A percentile compares a stretch with the other conserved stretches of the same genome.
Conservation (phyloP, 2,113 vertebrate genomes). For the Eurystomus gularis region DNA sequence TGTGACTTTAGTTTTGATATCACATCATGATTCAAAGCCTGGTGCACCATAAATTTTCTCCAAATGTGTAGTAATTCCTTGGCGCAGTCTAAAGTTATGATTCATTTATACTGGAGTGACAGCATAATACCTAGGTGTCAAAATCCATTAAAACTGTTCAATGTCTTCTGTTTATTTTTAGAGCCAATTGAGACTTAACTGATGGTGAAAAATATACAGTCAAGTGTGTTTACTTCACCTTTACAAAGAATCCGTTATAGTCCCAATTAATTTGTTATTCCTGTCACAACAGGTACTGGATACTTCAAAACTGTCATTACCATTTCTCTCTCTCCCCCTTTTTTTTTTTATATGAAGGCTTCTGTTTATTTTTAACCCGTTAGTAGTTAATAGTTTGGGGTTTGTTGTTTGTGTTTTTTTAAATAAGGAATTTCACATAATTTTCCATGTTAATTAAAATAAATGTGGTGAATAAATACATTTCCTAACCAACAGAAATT, state of each 20-base stretch:
- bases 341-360: conserved; percentile 67
- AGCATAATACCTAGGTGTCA: conserved; percentile 99
- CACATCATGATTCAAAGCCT: conserved; percentile 95
- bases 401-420: neutral
- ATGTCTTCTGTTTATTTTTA: conserved; percentile 99
- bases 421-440: neutral
- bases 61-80: conserved; percentile 99
- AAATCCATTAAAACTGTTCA: conserved; percentile 99
- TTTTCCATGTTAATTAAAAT: conserved; percentile 31
- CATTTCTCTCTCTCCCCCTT: conserved; percentile 83
- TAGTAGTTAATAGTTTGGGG: conserved; percentile 14
- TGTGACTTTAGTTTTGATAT: conserved; percentile 92
- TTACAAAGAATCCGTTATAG: conserved; percentile 98
- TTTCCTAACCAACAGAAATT: neutral
- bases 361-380: conserved; percentile 88
- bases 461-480: neutral
- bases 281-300: conserved; percentile 97
- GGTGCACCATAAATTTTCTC: conserved; percentile 93
- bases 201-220: conserved; percentile 99
- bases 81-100: conserved; percentile 97
- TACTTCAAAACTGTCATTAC: conserved; percentile 96
- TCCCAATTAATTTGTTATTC: conserved; percentile 99
- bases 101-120: conserved; percentile 99
- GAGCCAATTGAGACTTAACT: conserved; percentile 99
- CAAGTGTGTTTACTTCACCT: conserved; percentile 99